Base-by-base conservation (phyloP, 92 coral and sea anemone genomes). In the Actinernus sp. region DNA sequence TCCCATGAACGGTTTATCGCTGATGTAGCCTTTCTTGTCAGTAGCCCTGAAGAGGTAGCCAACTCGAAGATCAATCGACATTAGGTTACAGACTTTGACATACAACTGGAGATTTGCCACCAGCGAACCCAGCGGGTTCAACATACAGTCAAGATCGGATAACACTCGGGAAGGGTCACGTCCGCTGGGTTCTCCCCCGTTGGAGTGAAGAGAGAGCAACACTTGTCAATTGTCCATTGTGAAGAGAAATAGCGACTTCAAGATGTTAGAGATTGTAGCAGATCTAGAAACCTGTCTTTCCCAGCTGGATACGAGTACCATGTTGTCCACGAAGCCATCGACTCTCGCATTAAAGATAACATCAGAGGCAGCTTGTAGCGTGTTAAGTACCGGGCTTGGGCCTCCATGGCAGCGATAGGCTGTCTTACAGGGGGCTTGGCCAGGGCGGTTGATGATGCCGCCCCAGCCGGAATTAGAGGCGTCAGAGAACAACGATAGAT, bases 1-100 rank as follows among this genome's bases (percentile, higher is more conserved):
- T 4, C 82, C 58, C 14, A 56, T 26, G 29, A 81, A 81, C 55
- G 76, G 76, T 28, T n/a, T n/a, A n/a, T n/a, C n/a, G n/a, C n/a
- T n/a, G n/a, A n/a, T n/a, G n/a, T n/a, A n/a, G n/a, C n/a, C n/a
- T n/a, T n/a, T n/a, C n/a, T n/a, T n/a, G n/a, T n/a, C n/a, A n/a
- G n/a, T n/a, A n/a, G n/a, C n/a, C n/a, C n/a, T n/a, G n/a, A n/a
- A n/a, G n/a, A n/a, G n/a, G n/a, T n/a, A n/a, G n/a, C n/a, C n/a
- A n/a, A n/a, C n/a, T n/a, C n/a, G n/a, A n/a, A n/a, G n/a, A n/a
- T n/a, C n/a, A n/a, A n/a, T n/a, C n/a, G n/a, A n/a, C n/a, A n/a
- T n/a, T n/a, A n/a, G n/a, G n/a, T n/a, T n/a, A n/a, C n/a, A n/a
- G n/a, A n/a, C n/a, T n/a, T n/a, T n/a, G n/a, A n/a, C n/a, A n/a